Conservation (phyloP, 2,888 invertebrate species). For the Encarsia formosa region DNA sequence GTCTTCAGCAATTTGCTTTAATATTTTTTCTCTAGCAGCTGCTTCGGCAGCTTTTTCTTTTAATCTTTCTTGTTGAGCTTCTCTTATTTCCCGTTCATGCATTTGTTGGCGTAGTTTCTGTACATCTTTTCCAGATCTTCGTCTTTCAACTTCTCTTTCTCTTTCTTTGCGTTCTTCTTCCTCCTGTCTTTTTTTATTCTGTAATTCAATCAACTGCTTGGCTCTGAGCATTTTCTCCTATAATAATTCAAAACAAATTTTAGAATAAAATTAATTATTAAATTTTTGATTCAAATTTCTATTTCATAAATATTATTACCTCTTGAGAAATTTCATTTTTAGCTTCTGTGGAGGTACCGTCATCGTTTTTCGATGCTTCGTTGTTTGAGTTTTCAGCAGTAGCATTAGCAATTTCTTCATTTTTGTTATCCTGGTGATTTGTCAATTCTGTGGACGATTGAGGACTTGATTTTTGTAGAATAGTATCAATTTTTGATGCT, state of each 20-base stretch:
- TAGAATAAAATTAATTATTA: not conserved
- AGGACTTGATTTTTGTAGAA: conserved; percentile 57
- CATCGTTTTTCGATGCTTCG: not conserved
- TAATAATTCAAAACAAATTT: conserved; percentile 2
- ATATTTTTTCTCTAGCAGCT: conserved; percentile 70
- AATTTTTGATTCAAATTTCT: not conserved
- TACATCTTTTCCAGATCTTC: conserved; percentile 69
- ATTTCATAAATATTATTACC: conserved; percentile 7
- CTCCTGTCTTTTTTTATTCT: conserved; percentile 57
- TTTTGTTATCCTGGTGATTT: conserved; percentile 14
- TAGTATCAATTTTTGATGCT: conserved; percentile 61
- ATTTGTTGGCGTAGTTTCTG: conserved; percentile 70
- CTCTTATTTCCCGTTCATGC: conserved; percentile 70
- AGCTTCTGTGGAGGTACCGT: conserved; percentile 2
- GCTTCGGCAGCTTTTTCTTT: conserved; percentile 74
- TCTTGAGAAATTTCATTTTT: conserved; percentile 16
- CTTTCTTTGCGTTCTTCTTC: conserved; percentile 64
- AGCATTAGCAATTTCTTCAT: not conserved
- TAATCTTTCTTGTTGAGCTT: conserved; percentile 68
- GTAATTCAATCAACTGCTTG: conserved; percentile 61
- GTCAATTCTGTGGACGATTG: conserved; percentile 34
- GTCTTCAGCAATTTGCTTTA: conserved; percentile 82
- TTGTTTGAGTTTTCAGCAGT: not conserved
- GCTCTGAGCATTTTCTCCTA: conserved; percentile 64
- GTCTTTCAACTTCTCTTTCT: conserved; percentile 67